These are phyloP conservation scores for Malachius bipustulatus DNA, from an alignment of 2,888 invertebrate genomes.

Conservation along the genomic window DNA sequence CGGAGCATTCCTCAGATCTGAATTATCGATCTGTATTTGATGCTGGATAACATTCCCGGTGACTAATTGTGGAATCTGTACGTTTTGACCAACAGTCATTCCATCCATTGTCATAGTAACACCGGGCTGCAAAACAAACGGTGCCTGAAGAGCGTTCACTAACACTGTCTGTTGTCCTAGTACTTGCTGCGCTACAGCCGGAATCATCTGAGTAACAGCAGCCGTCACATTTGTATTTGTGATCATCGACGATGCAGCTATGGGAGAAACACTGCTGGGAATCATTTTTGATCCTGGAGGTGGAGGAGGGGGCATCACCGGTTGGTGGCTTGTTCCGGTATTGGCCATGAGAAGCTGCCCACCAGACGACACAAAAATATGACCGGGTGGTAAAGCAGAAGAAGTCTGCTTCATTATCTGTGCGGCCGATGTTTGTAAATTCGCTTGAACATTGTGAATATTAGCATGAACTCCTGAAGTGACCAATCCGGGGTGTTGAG, in stretches of 20 bases:
- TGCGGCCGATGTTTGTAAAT: slow-evolving; percentile 33
- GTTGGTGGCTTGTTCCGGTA: slow-evolving; percentile 38
- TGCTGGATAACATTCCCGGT: slow-evolving; percentile 51
- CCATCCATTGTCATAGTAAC: slow-evolving; percentile 63
- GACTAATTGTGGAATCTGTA: slow-evolving; percentile 58
- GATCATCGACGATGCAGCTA: slow-evolving; percentile 49
- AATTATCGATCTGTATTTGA: slow-evolving; percentile 43
- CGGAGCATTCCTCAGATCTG: slow-evolving; percentile 38
- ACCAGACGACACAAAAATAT: slow-evolving; percentile 64
- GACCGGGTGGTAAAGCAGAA: slow-evolving; percentile 46
- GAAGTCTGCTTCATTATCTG: slow-evolving; percentile 40
- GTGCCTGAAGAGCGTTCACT: slow-evolving; percentile 66
- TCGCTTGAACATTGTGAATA: slow-evolving; percentile 28
- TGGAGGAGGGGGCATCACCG: slow-evolving; percentile 56
- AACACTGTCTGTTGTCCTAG: slow-evolving; percentile 67
- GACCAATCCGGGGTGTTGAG: slow-evolving; percentile 26
- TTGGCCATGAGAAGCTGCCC: slow-evolving; percentile 61
- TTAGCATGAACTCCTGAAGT: slow-evolving; percentile 27
- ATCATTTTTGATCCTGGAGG: slow-evolving; percentile 27
- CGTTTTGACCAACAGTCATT: slow-evolving; percentile 44
- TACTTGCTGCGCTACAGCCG: slow-evolving; percentile 49
- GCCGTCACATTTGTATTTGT: slow-evolving; percentile 56
- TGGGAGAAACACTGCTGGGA: slow-evolving; percentile 43
- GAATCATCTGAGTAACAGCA: slow-evolving; percentile 43
- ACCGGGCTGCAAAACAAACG: slow-evolving; percentile 67